A percentile compares a stretch with the other conserved stretches of the same genome.
These are phyloP conservation scores for Drosophila baimaii DNA, from an alignment of 1,140 invertebrate species.

Conservation along the genomic window DNA sequence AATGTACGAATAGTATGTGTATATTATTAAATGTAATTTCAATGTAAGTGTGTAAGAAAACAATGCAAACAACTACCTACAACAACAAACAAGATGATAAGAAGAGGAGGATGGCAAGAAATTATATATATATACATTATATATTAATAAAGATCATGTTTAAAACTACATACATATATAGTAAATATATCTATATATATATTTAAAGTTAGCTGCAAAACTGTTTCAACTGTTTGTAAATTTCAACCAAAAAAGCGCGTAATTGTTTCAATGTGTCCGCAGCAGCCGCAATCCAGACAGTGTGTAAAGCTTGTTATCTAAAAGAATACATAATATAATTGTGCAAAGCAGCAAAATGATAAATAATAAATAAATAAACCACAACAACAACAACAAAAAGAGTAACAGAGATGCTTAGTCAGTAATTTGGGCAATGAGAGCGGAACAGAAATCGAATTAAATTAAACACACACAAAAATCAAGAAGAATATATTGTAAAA, in stretches of 20 bases:
- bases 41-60: conserved; percentile 69
- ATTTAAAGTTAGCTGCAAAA: conserved; percentile 71
- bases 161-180: conserved; percentile 43
- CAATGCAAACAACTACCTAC: conserved; percentile 79
- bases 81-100: conserved; percentile 57
- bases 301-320: conserved; percentile 54
- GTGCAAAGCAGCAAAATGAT: conserved; percentile 37
- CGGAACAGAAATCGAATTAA: conserved; percentile 34
- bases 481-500: conserved; percentile 28
- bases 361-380: conserved; percentile 30
- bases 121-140: conserved; percentile 55
- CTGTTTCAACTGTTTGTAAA: conserved; percentile 69
- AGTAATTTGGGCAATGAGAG: conserved; percentile 51
- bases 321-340: conserved; percentile 30
- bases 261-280: conserved; percentile 65
- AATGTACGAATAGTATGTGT: conserved; percentile 61
- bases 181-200: conserved; percentile 57
- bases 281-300: conserved; percentile 14
- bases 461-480: conserved; percentile 18
- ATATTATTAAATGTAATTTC: conserved; percentile 57
- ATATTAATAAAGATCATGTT: conserved; percentile 39
- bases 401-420: conserved; percentile 43
- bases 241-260: conserved; percentile 49
- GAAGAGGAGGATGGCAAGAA: conserved; percentile 44
- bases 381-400: no score